Percentiles rank a stretch among this genome's conserved stretches.
Evolutionary conservation across 2,888 invertebrate species (phyloP).

Genomic region (Automeris io): DNA sequence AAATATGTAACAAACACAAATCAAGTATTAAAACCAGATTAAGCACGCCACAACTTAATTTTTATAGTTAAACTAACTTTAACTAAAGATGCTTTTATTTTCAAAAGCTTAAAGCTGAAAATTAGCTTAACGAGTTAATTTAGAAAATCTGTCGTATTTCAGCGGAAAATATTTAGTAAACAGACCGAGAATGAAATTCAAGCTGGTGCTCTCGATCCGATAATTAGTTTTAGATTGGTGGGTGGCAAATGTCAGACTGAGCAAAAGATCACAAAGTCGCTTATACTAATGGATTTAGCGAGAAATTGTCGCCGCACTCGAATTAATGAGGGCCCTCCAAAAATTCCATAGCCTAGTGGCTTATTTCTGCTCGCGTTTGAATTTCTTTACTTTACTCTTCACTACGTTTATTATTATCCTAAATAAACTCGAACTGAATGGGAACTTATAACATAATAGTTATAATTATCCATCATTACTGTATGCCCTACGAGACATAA

Average conservation of each 20-base stretch:
- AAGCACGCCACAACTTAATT: too few species aligned
- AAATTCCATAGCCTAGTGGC: slow-evolving; percentile 21
- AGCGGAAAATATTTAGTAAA: slow-evolving; percentile 6
- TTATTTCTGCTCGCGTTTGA: not conserved
- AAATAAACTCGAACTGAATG: too few species aligned
- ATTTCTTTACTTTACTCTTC: slow-evolving; percentile 4
- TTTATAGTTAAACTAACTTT: too few species aligned
- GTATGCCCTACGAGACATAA: too few species aligned
- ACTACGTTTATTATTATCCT: too few species aligned
- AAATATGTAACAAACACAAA: too few species aligned
- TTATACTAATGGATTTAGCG: slow-evolving; percentile 46
- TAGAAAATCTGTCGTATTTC: slow-evolving; percentile 9
- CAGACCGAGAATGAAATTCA: slow-evolving; percentile 19
- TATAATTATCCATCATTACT: too few species aligned
- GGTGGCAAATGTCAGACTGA: slow-evolving; percentile 25
- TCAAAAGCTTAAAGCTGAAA: too few species aligned
- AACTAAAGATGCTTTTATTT: too few species aligned
- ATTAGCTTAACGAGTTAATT: slow-evolving; percentile 4
- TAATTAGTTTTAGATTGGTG: slow-evolving; percentile 52
- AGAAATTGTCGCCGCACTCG: slow-evolving; percentile 34
- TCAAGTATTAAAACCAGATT: too few species aligned
- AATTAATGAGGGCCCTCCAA: slow-evolving; percentile 44
- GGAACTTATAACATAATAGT: too few species aligned
- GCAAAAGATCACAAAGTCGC: slow-evolving; percentile 45
- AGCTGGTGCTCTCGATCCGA: slow-evolving; percentile 34